Conservation (phyloP, 2,797 vertebrate species). For the Leptodactylus fallax region DNA sequence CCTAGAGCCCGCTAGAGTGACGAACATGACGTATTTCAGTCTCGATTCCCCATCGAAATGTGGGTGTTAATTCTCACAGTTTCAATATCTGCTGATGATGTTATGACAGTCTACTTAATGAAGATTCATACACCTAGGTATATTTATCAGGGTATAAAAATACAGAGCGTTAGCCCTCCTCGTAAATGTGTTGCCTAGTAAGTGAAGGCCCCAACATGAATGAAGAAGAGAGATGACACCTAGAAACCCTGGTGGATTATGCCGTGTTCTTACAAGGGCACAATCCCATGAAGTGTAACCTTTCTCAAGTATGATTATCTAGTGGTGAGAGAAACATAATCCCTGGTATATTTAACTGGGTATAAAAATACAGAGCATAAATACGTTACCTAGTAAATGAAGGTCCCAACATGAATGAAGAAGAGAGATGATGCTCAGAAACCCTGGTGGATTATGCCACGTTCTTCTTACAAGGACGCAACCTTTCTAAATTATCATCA, state of each 20-base stretch:
- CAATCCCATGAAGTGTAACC: background rate
- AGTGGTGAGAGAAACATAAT: background rate
- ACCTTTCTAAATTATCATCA: slow-evolving; percentile 17
- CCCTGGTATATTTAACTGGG: slow-evolving; percentile 23
- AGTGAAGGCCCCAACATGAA: background rate
- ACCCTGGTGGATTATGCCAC: background rate
- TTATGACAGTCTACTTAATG: slow-evolving; percentile 53
- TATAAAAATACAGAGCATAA: slow-evolving; percentile 26
- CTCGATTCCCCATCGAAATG: slow-evolving; percentile 41
- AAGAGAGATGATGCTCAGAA: background rate
- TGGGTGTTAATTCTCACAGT: slow-evolving; percentile 50
- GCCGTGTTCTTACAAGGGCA: background rate
- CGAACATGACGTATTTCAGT: slow-evolving; percentile 33
- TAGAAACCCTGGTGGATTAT: background rate
- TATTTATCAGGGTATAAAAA: slow-evolving; percentile 40
- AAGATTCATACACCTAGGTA: slow-evolving; percentile 47
- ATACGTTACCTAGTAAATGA: slow-evolving; percentile 7
- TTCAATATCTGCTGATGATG: slow-evolving; percentile 56
- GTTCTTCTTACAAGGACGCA: background rate
- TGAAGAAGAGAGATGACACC: slow-evolving; percentile 1
- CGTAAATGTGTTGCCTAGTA: background rate
- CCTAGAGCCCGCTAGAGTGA: slow-evolving; percentile 1
- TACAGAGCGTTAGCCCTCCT: background rate
- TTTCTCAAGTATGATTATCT: slow-evolving; percentile 9
- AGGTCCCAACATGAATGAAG: background rate